These are phyloP conservation scores for Oxygymnocypris stewartii DNA, from an alignment of 2,113 vertebrate species.

Conservation along the genomic window DNA sequence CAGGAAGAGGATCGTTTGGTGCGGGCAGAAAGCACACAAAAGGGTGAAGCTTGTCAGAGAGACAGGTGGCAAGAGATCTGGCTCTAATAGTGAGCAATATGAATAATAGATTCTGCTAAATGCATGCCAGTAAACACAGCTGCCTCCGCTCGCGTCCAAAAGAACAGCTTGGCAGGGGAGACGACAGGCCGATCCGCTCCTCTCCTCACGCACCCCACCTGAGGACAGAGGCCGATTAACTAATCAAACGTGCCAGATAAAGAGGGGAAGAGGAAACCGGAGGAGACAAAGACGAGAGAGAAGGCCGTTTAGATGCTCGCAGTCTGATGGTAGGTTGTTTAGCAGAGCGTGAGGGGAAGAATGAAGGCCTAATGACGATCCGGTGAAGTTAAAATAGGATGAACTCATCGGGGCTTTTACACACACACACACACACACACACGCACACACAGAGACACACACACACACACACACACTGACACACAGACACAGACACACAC, in stretches of 20 bases:
- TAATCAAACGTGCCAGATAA: conserved; percentile 80
- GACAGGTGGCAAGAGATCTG: conserved; percentile 99
- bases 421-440: conserved; percentile 9
- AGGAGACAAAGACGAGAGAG: conserved; percentile 68
- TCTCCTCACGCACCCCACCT: conserved; percentile 84
- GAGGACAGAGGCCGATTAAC: conserved; percentile 89
- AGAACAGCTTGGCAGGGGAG: conserved; percentile 97
- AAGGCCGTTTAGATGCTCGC: conserved; percentile 13
- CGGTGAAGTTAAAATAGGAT: conserved; percentile 7
- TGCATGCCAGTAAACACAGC: conserved; percentile 99
- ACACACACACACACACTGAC: too few species aligned
- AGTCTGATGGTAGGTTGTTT: conserved; percentile 21
- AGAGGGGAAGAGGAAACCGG: conserved; percentile 67
- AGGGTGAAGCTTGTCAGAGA: conserved; percentile 99
- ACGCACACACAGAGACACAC: too few species aligned
- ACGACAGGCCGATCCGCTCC: conserved; percentile 15
- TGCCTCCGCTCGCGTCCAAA: conserved; percentile 99
- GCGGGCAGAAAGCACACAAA: conserved; percentile 99
- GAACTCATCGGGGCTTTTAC: background rate
- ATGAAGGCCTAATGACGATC: conserved; percentile 33
- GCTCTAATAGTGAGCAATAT: conserved; percentile 99
- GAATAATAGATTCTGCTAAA: conserved; percentile 99
- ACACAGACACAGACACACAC: too few species aligned
- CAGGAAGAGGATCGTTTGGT: conserved; percentile 99
- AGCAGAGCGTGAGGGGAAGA: background rate